Evolutionary conservation across 2,113 vertebrate species (phyloP), one percentile per base, ranked within the genome.

Genomic region (Prinia subflava): DNA sequence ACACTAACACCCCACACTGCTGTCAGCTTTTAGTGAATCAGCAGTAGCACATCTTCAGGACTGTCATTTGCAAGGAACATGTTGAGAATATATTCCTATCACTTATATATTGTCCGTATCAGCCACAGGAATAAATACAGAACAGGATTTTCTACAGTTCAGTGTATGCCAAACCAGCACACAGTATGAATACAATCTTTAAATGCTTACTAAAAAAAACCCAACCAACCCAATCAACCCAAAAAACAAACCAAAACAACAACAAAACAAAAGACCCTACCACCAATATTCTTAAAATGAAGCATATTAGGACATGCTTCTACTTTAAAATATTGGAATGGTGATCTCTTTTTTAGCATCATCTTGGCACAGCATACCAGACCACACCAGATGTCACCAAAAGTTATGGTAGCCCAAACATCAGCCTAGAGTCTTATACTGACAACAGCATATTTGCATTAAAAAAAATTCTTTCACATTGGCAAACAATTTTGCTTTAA

Each of bases 21-120:
- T 22, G 39, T 33, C 31, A 37, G 41, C 37, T 69, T 62, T 62
- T 53, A n/a, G 44, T 50, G 22, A 74, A 64, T 56, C 30, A 35
- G 60, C 25, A 69, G 55, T 12, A 78, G 35, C 35, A 23, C 39
- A 35, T 0, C 0, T 16, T 73, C 49, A 28, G 0, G 0, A 11
- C 7, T 55, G 42, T 33, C 65, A 70, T 75, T 37, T 60, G 67
- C n/a, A 82, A 87, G 47, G 35, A 73, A 76, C 24, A 19, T 0
- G 16, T 7, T 67, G 85, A 31, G 33, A 73, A 87, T 15, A 63
- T 35, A 60, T 28, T 76, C 33, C 30, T 49, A 46, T 42, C 18
- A 30, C 16, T 42, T 25, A 69, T 8, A 28, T 10, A 4, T 1
- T 24, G 25, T 42, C 28, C 37, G 23, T 13, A 67, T 46, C 21